phyloP scores from a whole-genome alignment of 2,888 invertebrate species.

The Camponotus fellah region DNA sequence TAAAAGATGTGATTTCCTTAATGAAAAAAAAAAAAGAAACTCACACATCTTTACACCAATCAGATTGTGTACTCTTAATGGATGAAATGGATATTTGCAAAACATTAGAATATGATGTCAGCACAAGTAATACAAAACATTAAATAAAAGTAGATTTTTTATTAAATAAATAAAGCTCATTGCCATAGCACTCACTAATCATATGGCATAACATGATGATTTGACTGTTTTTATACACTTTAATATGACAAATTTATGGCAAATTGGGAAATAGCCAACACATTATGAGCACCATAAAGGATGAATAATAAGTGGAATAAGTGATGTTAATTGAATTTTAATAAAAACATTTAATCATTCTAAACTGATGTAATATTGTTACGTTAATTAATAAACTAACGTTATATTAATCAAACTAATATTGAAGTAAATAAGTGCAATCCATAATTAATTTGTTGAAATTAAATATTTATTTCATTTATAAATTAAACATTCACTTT shows the following conservation, averaged over 20 bases:
- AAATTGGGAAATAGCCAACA: conserved; percentile 5
- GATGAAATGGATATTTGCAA: conserved; percentile 27
- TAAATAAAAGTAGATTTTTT: conserved; percentile 13
- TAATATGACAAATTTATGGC: not conserved
- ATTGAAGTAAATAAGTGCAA: conserved; percentile 8
- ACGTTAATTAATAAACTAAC: conserved; percentile 8
- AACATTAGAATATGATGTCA: conserved; percentile 38
- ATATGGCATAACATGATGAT: not conserved
- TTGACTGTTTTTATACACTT: too few species aligned
- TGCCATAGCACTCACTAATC: not conserved
- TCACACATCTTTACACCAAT: not conserved
- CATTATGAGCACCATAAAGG: not conserved
- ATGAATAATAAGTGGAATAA: not conserved
- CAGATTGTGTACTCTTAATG: conserved; percentile 23
- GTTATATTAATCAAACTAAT: too few species aligned
- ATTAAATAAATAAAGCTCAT: not conserved
- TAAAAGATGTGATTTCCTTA: not conserved
- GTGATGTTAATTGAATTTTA: not conserved
- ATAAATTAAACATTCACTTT: not conserved
- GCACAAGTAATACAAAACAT: conserved; percentile 21
- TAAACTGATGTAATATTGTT: not conserved
- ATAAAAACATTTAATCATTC: not conserved
- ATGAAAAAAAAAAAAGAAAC: conserved; percentile 1
- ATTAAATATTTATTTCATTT: not conserved
- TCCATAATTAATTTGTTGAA: not conserved